Evolutionary conservation across 2,888 invertebrate species (phyloP).

Genomic region (Polyploca ridens): DNA sequence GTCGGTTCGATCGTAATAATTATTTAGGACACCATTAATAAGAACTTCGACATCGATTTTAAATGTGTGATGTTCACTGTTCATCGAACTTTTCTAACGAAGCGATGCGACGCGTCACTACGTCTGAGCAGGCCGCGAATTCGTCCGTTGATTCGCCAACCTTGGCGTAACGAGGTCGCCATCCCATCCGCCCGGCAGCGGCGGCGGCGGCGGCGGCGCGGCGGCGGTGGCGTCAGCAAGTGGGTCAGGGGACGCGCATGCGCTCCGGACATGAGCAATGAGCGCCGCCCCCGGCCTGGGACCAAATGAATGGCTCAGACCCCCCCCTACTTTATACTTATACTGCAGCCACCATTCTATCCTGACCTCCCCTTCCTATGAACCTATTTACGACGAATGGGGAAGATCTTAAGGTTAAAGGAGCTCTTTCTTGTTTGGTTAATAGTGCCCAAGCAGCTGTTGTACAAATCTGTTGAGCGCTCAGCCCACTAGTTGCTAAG

Average conservation of each 20-base stretch:
- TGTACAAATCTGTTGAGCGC: constrained; percentile 73
- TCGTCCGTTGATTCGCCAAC: constrained; percentile 76
- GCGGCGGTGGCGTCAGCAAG: constrained; percentile 55
- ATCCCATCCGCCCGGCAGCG: constrained; percentile 58
- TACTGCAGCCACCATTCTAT: constrained; percentile 44
- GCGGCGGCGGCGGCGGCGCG: constrained; percentile 33
- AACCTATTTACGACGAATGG: constrained; percentile 43
- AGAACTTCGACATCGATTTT: constrained; percentile 39
- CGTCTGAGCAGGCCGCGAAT: constrained; percentile 69
- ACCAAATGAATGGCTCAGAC: constrained; percentile 72
- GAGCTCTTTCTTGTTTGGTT: constrained; percentile 56
- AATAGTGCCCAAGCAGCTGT: constrained; percentile 62
- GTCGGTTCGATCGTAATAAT: constrained; percentile 8
- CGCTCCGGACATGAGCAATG: constrained; percentile 79
- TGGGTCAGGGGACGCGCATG: constrained; percentile 81
- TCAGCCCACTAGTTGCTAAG: constrained; percentile 79
- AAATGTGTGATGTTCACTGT: constrained; percentile 48
- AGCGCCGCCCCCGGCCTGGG: constrained; percentile 77
- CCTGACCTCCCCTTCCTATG: constrained; percentile 66
- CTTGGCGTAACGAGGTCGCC: constrained; percentile 76
- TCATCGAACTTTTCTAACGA: constrained; percentile 44
- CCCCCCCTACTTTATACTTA: constrained; percentile 50
- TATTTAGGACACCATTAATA: constrained; percentile 11
- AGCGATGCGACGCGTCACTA: constrained; percentile 73
- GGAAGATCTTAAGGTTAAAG: constrained; percentile 39